A percentile compares a stretch with the other conserved stretches of the same genome.
Evolutionary conservation across 2,113 vertebrate genomes (phyloP).

Genomic region (Etheostoma cragini): DNA sequence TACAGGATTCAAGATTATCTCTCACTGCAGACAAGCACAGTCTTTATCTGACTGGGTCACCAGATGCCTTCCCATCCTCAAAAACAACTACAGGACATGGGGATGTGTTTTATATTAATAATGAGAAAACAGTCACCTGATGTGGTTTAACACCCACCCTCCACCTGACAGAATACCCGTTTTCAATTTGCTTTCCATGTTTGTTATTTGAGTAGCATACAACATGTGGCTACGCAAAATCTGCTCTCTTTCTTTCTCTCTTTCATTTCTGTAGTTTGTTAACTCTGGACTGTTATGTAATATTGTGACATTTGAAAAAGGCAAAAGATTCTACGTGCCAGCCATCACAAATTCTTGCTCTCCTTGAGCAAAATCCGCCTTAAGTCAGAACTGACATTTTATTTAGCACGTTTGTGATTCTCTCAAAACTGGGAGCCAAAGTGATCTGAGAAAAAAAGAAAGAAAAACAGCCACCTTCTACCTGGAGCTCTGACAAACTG

Average conservation of each 20-base stretch:
- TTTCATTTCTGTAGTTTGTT: not conserved
- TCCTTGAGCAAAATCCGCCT: conserved; percentile 5
- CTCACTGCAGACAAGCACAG: conserved; percentile 36
- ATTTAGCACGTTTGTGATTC: conserved; percentile 37
- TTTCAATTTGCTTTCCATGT: not conserved
- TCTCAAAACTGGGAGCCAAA: conserved; percentile 20
- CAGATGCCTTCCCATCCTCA: conserved; percentile 26
- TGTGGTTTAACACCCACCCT: not conserved
- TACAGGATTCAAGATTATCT: conserved; percentile 72
- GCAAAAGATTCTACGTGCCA: not conserved
- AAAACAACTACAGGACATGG: not conserved
- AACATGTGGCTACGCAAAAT: not conserved
- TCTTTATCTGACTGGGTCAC: conserved; percentile 49
- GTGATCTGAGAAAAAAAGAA: conserved; percentile 15
- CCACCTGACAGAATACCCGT: not conserved
- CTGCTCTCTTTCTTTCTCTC: too few species aligned
- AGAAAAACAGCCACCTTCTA: conserved; percentile 17
- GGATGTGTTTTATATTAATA: not conserved
- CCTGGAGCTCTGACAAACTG: conserved; percentile 46
- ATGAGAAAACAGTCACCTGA: not conserved
- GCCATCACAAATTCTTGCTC: not conserved
- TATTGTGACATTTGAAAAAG: conserved; percentile 51
- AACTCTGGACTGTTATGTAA: conserved; percentile 2
- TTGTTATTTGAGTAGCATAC: not conserved
- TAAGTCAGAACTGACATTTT: conserved; percentile 54